Evolutionary conservation across 2,797 vertebrate genomes (phyloP).

Genomic region (Sylvilagus floridanus): DNA sequence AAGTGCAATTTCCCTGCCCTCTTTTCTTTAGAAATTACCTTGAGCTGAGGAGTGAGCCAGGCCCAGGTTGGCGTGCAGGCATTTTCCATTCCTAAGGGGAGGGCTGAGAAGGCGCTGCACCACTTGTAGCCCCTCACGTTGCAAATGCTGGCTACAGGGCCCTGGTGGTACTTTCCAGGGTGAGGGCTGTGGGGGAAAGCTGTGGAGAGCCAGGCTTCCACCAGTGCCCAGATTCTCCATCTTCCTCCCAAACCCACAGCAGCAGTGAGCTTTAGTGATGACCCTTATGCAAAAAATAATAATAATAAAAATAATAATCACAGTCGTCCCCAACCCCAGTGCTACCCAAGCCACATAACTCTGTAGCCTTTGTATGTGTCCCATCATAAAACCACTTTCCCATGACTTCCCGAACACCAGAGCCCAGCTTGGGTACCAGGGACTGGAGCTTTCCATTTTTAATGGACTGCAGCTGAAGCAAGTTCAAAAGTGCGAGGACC

Average conservation of each 20-base stretch:
- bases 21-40: conserved; percentile 59
- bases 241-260: not conserved
- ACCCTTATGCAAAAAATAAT: not conserved
- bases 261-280: not conserved
- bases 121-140: not conserved
- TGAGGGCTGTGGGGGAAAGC: not conserved
- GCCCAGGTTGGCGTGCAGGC: not conserved
- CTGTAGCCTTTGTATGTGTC: conserved; percentile 69
- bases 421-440: conserved; percentile 7
- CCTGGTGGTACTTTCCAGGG: not conserved
- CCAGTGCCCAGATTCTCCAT: not conserved
- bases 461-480: conserved; percentile 82
- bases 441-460: conserved; percentile 60
- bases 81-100: not conserved
- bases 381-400: conserved; percentile 82
- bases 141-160: not conserved
- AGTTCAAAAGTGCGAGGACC: conserved; percentile 75
- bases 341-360: conserved; percentile 68
- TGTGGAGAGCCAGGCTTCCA: not conserved
- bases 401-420: conserved; percentile 74
- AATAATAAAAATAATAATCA: not conserved
- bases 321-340: not conserved
- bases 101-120: not conserved
- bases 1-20: conserved; percentile 27
- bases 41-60: not conserved